These are phyloP conservation scores for Gymnobelideus leadbeateri DNA, from an alignment of 2,113 vertebrate species.

Conservation along the genomic window DNA sequence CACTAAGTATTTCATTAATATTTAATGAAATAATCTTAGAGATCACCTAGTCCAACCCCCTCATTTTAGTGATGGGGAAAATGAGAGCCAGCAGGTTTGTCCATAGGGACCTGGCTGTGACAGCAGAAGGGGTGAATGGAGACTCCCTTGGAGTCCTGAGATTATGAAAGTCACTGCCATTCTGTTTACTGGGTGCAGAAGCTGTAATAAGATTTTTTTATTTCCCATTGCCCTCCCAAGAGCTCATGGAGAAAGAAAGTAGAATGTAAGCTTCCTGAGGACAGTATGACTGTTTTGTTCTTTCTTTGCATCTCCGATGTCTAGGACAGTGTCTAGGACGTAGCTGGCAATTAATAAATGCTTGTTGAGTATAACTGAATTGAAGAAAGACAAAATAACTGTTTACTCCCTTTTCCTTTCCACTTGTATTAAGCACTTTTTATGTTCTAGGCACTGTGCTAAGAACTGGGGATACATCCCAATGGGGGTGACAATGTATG, in stretches of 20 bases:
- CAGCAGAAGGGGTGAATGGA: not conserved
- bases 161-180: not conserved
- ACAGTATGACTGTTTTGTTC: not conserved
- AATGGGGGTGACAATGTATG: not conserved
- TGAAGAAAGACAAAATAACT: not conserved
- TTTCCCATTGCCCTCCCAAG: not conserved
- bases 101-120: not conserved
- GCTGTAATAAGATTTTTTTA: not conserved
- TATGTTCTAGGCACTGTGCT: not conserved
- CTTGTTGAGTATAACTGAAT: too few species aligned
- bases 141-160: not conserved
- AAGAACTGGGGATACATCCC: not conserved
- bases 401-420: not conserved
- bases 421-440: not conserved
- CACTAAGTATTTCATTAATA: not conserved
- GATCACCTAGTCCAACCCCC: not conserved
- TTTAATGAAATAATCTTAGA: not conserved
- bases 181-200: not conserved
- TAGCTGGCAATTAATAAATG: not conserved
- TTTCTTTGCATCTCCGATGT: not conserved
- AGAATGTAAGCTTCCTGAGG: not conserved
- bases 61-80: not conserved
- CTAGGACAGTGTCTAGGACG: not conserved
- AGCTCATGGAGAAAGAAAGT: not conserved
- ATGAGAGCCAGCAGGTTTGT: not conserved